A percentile compares a stretch with the other conserved stretches of the same genome.
Evolutionary conservation across 2,113 vertebrate genomes (phyloP).

Genomic region (Setophaga coronata): DNA sequence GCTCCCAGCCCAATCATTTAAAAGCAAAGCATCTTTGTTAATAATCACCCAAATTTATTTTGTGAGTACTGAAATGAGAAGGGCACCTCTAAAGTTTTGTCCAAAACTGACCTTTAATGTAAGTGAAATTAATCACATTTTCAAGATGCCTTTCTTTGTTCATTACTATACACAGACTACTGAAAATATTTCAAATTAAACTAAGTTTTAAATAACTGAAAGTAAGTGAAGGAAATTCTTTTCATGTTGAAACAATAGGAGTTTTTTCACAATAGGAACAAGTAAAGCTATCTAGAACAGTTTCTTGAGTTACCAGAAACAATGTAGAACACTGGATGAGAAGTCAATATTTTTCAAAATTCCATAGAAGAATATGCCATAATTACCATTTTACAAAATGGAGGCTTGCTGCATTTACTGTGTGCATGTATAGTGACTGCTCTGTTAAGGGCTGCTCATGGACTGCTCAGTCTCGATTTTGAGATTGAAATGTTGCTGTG

Average conservation of each 20-base stretch:
- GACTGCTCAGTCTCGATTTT: background rate
- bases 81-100: background rate
- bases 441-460: background rate
- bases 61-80: background rate
- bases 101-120: background rate
- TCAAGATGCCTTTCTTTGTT: background rate
- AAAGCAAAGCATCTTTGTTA: background rate
- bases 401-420: background rate
- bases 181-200: background rate
- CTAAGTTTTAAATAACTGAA: background rate
- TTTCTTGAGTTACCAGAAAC: background rate
- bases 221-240: background rate
- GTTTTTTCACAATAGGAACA: background rate
- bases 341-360: background rate
- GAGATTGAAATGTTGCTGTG: background rate
- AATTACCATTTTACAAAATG: background rate
- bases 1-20: background rate
- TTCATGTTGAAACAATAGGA: background rate
- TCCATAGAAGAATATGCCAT: background rate
- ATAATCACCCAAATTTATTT: background rate
- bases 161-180: background rate
- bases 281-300: background rate
- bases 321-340: background rate
- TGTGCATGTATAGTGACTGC: rapidly evolving
- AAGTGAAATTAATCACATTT: background rate